Percentiles rank a stretch among this genome's conserved stretches.
These are phyloP conservation scores for Acleris holmiana DNA, from an alignment of 2,888 invertebrate genomes.

Conservation along the genomic window DNA sequence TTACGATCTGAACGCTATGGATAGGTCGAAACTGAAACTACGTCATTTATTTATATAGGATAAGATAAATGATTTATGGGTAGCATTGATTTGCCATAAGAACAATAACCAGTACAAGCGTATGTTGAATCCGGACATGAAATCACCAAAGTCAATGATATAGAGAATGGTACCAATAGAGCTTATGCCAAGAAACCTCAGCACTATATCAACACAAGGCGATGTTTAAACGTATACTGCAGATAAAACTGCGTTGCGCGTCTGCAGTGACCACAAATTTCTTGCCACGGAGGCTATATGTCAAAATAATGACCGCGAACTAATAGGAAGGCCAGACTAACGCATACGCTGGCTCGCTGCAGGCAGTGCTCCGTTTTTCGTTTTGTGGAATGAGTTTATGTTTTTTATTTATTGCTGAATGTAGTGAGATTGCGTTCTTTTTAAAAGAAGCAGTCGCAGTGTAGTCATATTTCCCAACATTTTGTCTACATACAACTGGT, in stretches of 20 bases:
- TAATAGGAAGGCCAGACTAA: slow-evolving; percentile 58
- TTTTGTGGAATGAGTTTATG: slow-evolving; percentile 13
- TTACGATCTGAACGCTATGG: slow-evolving; percentile 59
- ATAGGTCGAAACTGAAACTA: slow-evolving; percentile 21
- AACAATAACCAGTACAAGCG: not conserved
- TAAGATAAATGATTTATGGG: slow-evolving; percentile 22
- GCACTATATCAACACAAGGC: slow-evolving; percentile 64
- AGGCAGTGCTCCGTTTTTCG: slow-evolving; percentile 22
- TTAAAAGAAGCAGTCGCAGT: not conserved
- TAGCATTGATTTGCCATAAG: slow-evolving; percentile 22
- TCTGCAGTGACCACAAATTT: slow-evolving; percentile 79
- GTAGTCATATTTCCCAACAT: no score
- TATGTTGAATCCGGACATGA: not conserved
- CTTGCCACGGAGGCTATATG: slow-evolving; percentile 71
- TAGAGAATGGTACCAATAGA: slow-evolving; percentile 9
- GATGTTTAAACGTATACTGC: slow-evolving; percentile 73
- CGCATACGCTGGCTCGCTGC: slow-evolving; percentile 27
- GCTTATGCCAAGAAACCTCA: slow-evolving; percentile 55
- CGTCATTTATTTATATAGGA: slow-evolving; percentile 23
- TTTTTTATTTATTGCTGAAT: slow-evolving; percentile 7
- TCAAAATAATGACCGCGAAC: slow-evolving; percentile 80
- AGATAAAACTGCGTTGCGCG: slow-evolving; percentile 72
- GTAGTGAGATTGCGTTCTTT: not conserved
- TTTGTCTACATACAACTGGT: no score
- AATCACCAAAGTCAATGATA: slow-evolving; percentile 17